Percentiles rank a stretch among this genome's conserved stretches.
Evolutionary conservation across 2,797 vertebrate genomes (phyloP).

Genomic region (Agapornis canus): DNA sequence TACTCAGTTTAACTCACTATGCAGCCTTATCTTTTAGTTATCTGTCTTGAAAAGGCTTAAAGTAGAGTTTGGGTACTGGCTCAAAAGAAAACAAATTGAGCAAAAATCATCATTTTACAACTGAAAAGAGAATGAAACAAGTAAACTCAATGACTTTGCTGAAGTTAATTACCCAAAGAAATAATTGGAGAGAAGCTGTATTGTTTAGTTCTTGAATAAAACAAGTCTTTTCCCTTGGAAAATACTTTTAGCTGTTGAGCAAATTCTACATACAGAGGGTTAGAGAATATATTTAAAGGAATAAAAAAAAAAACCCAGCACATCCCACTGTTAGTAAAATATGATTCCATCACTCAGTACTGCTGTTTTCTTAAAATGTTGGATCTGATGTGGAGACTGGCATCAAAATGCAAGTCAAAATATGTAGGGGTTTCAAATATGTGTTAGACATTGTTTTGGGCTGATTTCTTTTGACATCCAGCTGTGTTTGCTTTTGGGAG

Average conservation of each 20-base stretch:
- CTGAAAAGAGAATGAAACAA: neutral
- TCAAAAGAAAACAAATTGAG: neutral
- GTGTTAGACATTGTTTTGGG: conserved; percentile 16
- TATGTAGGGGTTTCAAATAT: conserved; percentile 31
- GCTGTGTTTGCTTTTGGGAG: conserved; percentile 48
- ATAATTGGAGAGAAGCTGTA: neutral
- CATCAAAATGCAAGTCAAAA: conserved; percentile 53
- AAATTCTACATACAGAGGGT: neutral
- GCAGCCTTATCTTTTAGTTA: neutral
- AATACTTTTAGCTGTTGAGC: conserved; percentile 35
- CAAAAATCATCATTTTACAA: neutral
- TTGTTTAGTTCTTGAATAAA: conserved; percentile 31
- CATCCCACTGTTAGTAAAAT: conserved; percentile 36
- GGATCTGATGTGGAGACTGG: conserved; percentile 28
- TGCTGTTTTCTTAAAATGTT: conserved; percentile 54
- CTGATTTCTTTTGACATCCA: conserved; percentile 50
- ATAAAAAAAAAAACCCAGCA: neutral
- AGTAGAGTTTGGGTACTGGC: neutral
- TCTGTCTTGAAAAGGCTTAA: neutral
- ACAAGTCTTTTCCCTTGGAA: neutral
- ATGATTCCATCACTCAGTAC: neutral
- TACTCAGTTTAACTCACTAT: neutral
- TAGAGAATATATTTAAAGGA: conserved; percentile 9
- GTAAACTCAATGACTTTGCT: neutral
- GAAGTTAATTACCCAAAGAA: neutral